Evolutionary conservation across 2,113 vertebrate species (phyloP), one percentile per base, ranked within the genome.

Genomic region (Platysteira castanea): DNA sequence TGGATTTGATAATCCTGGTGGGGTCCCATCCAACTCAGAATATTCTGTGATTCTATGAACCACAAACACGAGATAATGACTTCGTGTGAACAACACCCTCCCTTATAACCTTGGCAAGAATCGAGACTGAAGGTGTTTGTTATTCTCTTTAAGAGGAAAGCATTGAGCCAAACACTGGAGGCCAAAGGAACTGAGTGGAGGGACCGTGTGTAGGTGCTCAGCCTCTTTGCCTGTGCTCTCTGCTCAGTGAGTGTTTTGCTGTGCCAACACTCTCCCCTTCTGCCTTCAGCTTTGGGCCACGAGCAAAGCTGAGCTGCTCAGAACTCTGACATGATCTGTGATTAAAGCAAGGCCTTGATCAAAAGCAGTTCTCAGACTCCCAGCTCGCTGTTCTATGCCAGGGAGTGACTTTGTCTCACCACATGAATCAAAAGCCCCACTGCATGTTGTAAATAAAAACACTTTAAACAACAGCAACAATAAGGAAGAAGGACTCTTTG

Each of bases 281-380:
- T 52, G 71, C 59, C 76, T 83, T 83, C 93, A 92, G 89, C 77
- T 59, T 64, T 42, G 76, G 95, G 31, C 92, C 76, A n/a, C 0
- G 20, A 82, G 59, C 37, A 95, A 41, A 91, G 69, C 59, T 70
- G 87, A 92, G 73, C 49, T 82, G 79, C 64, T 97, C 82, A 90
- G 61, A 83, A 49, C 26, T 83, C 84, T 87, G 86, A 69, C 70
- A 69, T 2, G 4, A 94, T 54, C 83, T 23, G 0, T 92, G 87
- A 95, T 95, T 95, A 97, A 97, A 97, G 79, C 77, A 52, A 84
- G 56, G 70, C 44, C 68, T 60, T 96, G 90, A 97, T 95, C 67
- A 94, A 97, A 94, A 52, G 47, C 49, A 89, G 67, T n/a, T 76
- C 84, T 86, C 31, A 93, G 41, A 54, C 71, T 95, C 94, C 50